phyloP scores from a whole-genome alignment of 2,113 vertebrate species.

The Lampris incognitus region DNA sequence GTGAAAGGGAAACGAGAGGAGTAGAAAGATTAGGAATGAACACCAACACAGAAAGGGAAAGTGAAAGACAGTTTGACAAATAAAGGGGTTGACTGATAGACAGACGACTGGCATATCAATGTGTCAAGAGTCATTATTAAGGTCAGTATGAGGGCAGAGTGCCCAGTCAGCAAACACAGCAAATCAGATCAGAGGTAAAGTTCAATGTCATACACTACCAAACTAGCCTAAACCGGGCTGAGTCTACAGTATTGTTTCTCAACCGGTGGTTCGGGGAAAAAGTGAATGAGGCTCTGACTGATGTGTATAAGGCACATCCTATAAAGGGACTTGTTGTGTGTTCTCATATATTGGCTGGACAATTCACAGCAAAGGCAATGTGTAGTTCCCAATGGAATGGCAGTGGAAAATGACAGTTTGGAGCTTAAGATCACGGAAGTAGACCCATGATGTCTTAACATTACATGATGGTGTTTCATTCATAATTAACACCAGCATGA shows the following conservation, averaged over 20 bases:
- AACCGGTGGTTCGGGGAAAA: background rate
- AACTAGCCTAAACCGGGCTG: background rate
- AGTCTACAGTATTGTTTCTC: background rate
- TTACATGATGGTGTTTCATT: background rate
- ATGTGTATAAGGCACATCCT: background rate
- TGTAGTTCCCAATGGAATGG: background rate
- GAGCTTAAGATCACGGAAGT: background rate
- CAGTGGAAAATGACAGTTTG: background rate
- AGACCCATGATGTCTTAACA: background rate
- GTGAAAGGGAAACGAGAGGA: slow-evolving; percentile 32
- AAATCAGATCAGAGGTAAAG: slow-evolving; percentile 17
- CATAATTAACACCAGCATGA: background rate
- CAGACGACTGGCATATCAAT: background rate
- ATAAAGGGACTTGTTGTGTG: background rate
- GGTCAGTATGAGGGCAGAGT: slow-evolving; percentile 44
- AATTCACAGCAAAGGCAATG: background rate
- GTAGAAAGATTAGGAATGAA: slow-evolving; percentile 1
- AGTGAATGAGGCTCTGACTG: no score
- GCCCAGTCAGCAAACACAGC: slow-evolving; percentile 44
- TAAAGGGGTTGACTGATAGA: background rate
- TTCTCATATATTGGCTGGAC: background rate
- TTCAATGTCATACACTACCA: background rate
- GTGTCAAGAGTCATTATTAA: slow-evolving; percentile 58
- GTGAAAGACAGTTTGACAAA: slow-evolving; percentile 3
- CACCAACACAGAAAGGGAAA: slow-evolving; percentile 8